These are phyloP conservation scores for Entomobrya proxima DNA, from an alignment of 2,888 invertebrate genomes.

Conservation along the genomic window DNA sequence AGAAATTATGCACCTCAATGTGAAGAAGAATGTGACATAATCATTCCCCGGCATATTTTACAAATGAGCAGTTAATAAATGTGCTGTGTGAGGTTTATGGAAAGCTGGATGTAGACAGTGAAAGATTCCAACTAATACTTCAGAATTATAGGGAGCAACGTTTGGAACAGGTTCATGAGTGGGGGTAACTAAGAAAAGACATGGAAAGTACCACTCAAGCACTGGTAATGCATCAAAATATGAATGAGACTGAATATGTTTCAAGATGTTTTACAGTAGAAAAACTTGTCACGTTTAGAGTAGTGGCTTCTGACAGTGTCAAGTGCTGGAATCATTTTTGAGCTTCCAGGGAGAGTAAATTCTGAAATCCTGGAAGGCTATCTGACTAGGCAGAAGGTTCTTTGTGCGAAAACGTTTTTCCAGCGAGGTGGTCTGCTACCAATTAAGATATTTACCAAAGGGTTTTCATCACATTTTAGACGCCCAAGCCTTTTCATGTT, in stretches of 20 bases:
- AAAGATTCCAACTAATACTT: conserved; percentile 27
- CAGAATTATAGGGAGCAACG: conserved; percentile 53
- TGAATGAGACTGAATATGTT: conserved; percentile 17
- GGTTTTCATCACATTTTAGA: background rate
- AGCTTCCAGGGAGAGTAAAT: conserved; percentile 34
- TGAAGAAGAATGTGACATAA: background rate
- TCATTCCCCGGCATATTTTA: conserved; percentile 27
- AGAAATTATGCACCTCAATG: background rate
- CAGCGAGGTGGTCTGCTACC: conserved; percentile 18
- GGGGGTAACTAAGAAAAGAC: background rate
- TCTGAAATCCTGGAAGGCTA: conserved; percentile 16
- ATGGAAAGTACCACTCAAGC: background rate
- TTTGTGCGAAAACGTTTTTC: conserved; percentile 9
- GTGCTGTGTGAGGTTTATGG: conserved; percentile 53
- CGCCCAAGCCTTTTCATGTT: conserved; percentile 30
- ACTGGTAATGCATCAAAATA: background rate
- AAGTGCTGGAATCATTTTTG: conserved; percentile 8
- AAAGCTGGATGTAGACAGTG: conserved; percentile 30
- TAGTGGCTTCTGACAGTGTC: background rate
- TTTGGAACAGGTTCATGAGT: conserved; percentile 40
- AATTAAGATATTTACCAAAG: conserved; percentile 19
- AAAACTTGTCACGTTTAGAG: conserved; percentile 30
- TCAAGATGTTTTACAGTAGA: conserved; percentile 11
- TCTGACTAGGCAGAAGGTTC: conserved; percentile 4
- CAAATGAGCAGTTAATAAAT: conserved; percentile 28